Evolutionary conservation across 2,888 invertebrate species (phyloP), one percentile per base, ranked within the genome.

Genomic region (Malthinus seriepunctatus): DNA sequence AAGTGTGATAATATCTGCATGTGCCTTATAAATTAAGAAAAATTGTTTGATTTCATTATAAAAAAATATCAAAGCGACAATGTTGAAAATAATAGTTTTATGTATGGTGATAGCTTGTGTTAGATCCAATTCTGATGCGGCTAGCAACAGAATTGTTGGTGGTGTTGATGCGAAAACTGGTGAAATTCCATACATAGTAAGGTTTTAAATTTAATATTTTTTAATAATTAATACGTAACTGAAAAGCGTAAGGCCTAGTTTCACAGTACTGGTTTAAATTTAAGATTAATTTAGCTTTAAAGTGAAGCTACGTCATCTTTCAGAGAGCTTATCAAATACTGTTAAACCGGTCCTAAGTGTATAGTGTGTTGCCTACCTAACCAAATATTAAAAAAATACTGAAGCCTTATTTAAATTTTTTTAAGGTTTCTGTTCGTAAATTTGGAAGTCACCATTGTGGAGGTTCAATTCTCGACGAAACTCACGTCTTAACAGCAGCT

Each of bases 401-500:
- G n/a, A n/a, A n/a, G n/a, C n/a, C n/a, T n/a, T n/a, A n/a, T n/a
- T 34, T 34, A 32, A 8, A 12, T 32, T 51, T 23, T 54, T 48
- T 56, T 10, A 38, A 64, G 62, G 52, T 64, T 38, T 63, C 63
- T 2, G 23, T 65, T 5, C 47, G 59, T 32, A 8, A 12, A 0
- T 39, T 45, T n/a, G 11, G 11, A 1, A 32, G 12, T 9, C 67
- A 67, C 42, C 33, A 8, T 9, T 67, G 67, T 38, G 67, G 65
- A 12, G 67, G 57, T 31, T 63, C 65, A 9, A 67, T 67, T 45
- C 49, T 67, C 12, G 65, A 61, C 48, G 54, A 54, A 9, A 61
- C 50, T 0, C 63, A 62, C 34, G 50, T 67, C 4, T 42, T 67
- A 12, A 67, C 67, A 14, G 67, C 67, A 35, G 63, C 63, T 44